Percentiles rank a stretch among this genome's conserved stretches.
phyloP scores from a whole-genome alignment of 2,888 invertebrate genomes.

The Onchidella celtica region DNA sequence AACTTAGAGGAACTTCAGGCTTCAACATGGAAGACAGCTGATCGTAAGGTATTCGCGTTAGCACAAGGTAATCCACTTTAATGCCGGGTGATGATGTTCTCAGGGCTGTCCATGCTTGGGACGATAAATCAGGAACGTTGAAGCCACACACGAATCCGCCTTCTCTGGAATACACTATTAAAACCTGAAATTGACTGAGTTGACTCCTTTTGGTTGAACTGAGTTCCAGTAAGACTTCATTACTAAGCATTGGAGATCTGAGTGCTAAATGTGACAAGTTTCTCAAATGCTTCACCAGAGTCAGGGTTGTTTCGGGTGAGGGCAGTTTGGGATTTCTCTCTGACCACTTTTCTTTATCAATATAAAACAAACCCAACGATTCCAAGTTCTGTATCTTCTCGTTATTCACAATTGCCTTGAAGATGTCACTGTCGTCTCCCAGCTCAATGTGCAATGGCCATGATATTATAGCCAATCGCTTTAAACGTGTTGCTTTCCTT shows the following conservation, averaged over 20 bases:
- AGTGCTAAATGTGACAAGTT: slow-evolving; percentile 63
- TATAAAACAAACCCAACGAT: slow-evolving; percentile 65
- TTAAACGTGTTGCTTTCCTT: slow-evolving; percentile 64
- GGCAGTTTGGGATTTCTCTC: slow-evolving; percentile 64
- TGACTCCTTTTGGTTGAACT: slow-evolving; percentile 57
- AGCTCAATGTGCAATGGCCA: slow-evolving; percentile 68
- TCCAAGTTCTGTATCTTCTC: slow-evolving; percentile 64
- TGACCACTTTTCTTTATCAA: slow-evolving; percentile 19
- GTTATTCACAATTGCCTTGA: slow-evolving; percentile 64
- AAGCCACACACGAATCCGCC: slow-evolving; percentile 12
- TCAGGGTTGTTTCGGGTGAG: slow-evolving; percentile 49
- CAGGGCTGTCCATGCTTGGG: slow-evolving; percentile 62
- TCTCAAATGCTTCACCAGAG: slow-evolving; percentile 57
- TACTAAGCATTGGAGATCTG: slow-evolving; percentile 68
- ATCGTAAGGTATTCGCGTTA: slow-evolving; percentile 61
- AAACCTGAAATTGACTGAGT: slow-evolving; percentile 61
- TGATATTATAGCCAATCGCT: slow-evolving; percentile 61
- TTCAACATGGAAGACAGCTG: slow-evolving; percentile 65
- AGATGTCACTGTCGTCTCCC: slow-evolving; percentile 60
- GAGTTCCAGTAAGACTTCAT: slow-evolving; percentile 61
- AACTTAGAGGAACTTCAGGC: slow-evolving; percentile 66
- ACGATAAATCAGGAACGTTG: slow-evolving; percentile 61
- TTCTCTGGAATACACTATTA: slow-evolving; percentile 61
- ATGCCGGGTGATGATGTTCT: slow-evolving; percentile 59
- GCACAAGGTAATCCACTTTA: slow-evolving; percentile 63